phyloP scores from a whole-genome alignment of 2,113 vertebrate genomes.

The Sorex fumeus region DNA sequence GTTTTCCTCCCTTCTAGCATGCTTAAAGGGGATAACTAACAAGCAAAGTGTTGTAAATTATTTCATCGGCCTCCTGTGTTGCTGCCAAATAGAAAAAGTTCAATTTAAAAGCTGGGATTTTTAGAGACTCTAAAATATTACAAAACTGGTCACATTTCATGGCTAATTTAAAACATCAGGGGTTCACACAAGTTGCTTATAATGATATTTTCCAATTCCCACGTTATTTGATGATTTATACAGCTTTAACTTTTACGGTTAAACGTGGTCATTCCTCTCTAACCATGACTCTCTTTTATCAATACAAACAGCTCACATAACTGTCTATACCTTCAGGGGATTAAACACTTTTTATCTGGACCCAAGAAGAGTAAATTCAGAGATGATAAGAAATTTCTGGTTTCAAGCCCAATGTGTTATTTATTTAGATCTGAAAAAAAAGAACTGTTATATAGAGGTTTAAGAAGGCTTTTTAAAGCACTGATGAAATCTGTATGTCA shows the following conservation, averaged over 20 bases:
- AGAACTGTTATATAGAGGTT: slow-evolving; percentile 55
- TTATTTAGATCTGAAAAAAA: slow-evolving; percentile 77
- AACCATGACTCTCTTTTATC: slow-evolving; percentile 68
- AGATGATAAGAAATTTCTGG: slow-evolving; percentile 75
- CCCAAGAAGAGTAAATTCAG: slow-evolving; percentile 61
- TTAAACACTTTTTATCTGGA: slow-evolving; percentile 77
- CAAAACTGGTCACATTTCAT: slow-evolving; percentile 75
- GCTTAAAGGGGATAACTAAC: slow-evolving; percentile 56
- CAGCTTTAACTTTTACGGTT: slow-evolving; percentile 28
- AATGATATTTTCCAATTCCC: slow-evolving; percentile 73
- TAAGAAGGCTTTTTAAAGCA: slow-evolving; percentile 65
- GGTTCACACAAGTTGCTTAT: slow-evolving; percentile 75
- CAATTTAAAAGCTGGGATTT: slow-evolving; percentile 56
- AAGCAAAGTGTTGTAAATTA: slow-evolving; percentile 72
- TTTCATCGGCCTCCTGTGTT: slow-evolving; percentile 51
- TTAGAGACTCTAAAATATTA: slow-evolving; percentile 71
- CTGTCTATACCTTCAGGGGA: slow-evolving; percentile 65
- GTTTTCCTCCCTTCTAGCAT: not conserved
- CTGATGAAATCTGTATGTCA: slow-evolving; percentile 65
- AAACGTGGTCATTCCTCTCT: slow-evolving; percentile 45
- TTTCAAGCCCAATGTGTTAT: slow-evolving; percentile 67
- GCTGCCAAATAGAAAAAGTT: slow-evolving; percentile 64
- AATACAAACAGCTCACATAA: slow-evolving; percentile 51
- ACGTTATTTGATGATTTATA: slow-evolving; percentile 69
- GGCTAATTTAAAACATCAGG: slow-evolving; percentile 81